Percentiles rank a stretch among this genome's conserved stretches.
Conservation (phyloP, 1,140 invertebrate genomes). For the Sycophila sp. region DNA sequence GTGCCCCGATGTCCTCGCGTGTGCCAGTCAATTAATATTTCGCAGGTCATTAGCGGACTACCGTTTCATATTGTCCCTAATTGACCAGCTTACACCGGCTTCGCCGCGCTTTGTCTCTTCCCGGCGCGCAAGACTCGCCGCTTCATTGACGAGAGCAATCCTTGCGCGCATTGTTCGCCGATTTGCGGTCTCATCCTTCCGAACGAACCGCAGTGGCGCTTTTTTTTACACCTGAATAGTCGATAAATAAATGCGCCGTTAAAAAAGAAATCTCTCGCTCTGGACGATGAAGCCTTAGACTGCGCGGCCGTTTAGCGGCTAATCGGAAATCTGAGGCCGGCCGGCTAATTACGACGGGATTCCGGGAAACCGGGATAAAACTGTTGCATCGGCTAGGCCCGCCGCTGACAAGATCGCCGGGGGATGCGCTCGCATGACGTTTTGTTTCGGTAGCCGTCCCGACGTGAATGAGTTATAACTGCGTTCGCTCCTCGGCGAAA, state of each 20-base stretch:
- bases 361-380: no score
- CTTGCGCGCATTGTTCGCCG: conserved; percentile 15
- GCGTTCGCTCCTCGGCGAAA: conserved; percentile 27
- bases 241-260: no score
- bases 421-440: conserved; percentile 14
- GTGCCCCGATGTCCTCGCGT: not conserved
- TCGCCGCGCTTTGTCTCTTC: no score
- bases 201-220: no score
- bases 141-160: conserved; percentile 22
- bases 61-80: conserved; percentile 45
- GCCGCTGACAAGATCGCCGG: not conserved
- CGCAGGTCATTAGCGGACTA: conserved; percentile 47
- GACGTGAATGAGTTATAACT: conserved; percentile 46
- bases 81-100: conserved; percentile 41
- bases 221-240: no score
- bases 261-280: no score
- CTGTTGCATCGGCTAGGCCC: not conserved
- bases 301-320: no score
- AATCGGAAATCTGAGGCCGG: no score
- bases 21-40: conserved; percentile 50
- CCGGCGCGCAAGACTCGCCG: no score
- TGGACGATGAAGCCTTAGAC: no score
- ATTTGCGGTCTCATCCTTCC: no score
- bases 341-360: no score
- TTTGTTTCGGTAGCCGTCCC: conserved; percentile 28